phyloP scores from a whole-genome alignment of 2,797 vertebrate genomes.

The Dendrocincla tyrannina region DNA sequence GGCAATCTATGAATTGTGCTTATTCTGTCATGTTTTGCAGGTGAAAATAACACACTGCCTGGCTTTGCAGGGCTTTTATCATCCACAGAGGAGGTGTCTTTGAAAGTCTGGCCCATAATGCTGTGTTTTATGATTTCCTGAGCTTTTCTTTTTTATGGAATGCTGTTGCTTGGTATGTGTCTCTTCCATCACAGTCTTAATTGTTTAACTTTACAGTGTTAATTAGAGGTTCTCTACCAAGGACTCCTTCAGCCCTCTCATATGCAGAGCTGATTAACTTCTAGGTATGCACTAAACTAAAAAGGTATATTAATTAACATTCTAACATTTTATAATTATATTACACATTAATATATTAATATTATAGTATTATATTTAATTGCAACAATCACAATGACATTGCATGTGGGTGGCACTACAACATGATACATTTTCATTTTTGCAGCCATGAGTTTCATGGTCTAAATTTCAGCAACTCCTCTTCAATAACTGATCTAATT shows the following conservation, averaged over 20 bases:
- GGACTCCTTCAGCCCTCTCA: not conserved
- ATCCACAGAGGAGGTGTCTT: not conserved
- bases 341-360: not conserved
- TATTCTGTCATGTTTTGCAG: not conserved
- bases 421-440: not conserved
- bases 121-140: not conserved
- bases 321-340: not conserved
- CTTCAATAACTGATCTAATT: not conserved
- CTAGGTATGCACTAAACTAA: not conserved
- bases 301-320: not conserved
- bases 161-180: not conserved
- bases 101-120: not conserved
- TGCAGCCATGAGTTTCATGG: not conserved
- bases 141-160: not conserved
- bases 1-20: not conserved
- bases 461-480: not conserved
- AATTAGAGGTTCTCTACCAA: not conserved
- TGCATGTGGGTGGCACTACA: not conserved
- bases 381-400: not conserved
- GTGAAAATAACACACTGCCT: not conserved
- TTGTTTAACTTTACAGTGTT: not conserved
- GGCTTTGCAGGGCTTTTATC: not conserved
- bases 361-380: not conserved
- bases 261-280: not conserved
- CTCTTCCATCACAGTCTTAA: not conserved